Percentiles rank a stretch among this genome's conserved stretches.
phyloP scores from a whole-genome alignment of 1,140 invertebrate species.

The Drosophila navojoa region DNA sequence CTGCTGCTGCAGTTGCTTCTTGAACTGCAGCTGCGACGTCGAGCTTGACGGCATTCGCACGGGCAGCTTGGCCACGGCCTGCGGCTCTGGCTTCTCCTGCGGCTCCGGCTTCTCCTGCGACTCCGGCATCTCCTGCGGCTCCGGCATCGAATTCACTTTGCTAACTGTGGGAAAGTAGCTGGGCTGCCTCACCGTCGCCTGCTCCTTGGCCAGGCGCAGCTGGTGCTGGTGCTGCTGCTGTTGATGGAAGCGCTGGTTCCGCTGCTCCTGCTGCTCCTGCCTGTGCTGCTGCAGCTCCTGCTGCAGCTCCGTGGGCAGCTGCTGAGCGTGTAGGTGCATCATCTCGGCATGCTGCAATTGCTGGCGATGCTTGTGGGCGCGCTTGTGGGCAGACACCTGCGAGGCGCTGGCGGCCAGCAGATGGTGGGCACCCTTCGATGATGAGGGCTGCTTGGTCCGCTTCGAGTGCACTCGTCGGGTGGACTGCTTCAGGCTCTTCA shows the following conservation, averaged over 20 bases:
- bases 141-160: too few species aligned
- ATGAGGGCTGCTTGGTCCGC: slow-evolving; percentile 2
- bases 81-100: too few species aligned
- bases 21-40: not conserved
- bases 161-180: too few species aligned
- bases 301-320: not conserved
- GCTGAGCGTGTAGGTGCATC: slow-evolving; percentile 33
- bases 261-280: not conserved
- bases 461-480: not conserved
- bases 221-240: not conserved
- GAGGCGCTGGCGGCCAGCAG: slow-evolving; percentile 45
- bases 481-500: not conserved
- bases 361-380: slow-evolving; percentile 49
- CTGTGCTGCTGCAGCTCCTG: slow-evolving; percentile 4
- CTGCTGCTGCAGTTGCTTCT: too few species aligned
- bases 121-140: too few species aligned
- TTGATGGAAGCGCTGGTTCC: not conserved
- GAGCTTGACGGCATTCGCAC: not conserved
- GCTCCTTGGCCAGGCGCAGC: not conserved
- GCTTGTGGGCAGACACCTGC: slow-evolving; percentile 47
- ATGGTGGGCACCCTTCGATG: slow-evolving; percentile 26
- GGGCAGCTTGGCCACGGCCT: not conserved
- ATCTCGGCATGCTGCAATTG: slow-evolving; percentile 45
- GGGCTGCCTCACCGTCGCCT: too few species aligned
- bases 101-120: too few species aligned